phyloP scores from a whole-genome alignment of 2,797 vertebrate genomes.

The Trachurus trachurus region DNA sequence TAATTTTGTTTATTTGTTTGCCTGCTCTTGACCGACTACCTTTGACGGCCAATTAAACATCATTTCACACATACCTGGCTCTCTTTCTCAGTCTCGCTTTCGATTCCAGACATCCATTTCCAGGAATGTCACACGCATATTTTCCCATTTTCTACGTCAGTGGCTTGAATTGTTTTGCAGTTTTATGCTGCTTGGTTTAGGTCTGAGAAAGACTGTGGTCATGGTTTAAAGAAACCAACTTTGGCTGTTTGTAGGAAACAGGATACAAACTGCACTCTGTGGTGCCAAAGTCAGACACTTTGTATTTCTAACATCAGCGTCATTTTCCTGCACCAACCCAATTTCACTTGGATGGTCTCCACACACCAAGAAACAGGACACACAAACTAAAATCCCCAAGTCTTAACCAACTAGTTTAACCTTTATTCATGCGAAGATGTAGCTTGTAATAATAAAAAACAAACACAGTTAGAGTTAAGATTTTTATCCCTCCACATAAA shows the following conservation, averaged over 20 bases:
- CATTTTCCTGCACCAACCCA: neutral
- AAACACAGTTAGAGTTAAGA: neutral
- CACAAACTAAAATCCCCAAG: neutral
- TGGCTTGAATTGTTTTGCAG: neutral
- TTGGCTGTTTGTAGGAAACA: neutral
- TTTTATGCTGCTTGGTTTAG: neutral
- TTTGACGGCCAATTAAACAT: too few species aligned
- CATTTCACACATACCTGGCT: neutral
- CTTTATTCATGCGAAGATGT: neutral
- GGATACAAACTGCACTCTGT: neutral
- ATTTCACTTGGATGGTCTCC: neutral
- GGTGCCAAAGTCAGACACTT: neutral
- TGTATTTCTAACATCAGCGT: neutral
- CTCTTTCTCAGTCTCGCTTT: neutral
- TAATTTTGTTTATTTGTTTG: neutral
- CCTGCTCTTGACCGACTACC: neutral
- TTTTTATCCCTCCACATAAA: constrained; percentile 8
- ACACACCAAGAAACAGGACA: neutral
- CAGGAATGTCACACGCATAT: neutral
- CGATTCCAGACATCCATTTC: neutral
- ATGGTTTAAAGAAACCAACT: neutral
- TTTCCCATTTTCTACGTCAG: neutral
- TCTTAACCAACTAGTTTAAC: neutral
- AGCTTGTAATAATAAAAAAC: neutral
- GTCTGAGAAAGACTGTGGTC: neutral